Evolutionary conservation across 2,888 invertebrate species (phyloP).

Genomic region (Diogma glabrata): DNA sequence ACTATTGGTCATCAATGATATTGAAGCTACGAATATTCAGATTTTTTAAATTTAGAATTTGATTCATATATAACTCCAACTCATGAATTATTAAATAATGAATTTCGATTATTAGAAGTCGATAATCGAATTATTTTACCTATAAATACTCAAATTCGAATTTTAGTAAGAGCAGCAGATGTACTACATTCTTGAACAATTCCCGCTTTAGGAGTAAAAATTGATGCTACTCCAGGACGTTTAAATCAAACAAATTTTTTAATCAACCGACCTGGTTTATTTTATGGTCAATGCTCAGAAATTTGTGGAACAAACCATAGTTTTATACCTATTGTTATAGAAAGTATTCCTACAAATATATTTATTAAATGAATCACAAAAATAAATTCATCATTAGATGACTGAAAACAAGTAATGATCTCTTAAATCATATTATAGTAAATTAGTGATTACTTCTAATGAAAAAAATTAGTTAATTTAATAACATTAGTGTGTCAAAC

Average conservation of each 20-base stretch:
- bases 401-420: neutral
- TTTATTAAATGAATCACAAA: neutral
- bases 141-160: conserved; percentile 5
- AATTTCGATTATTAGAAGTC: no score
- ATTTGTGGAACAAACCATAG: neutral
- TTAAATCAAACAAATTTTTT: conserved; percentile 51
- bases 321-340: neutral
- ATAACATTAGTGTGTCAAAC: no score
- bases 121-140: conserved; percentile 1
- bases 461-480: no score
- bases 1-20: no score
- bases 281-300: neutral
- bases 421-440: neutral
- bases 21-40: no score
- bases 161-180: neutral
- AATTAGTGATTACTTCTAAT: no score
- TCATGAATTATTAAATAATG: no score
- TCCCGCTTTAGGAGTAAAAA: neutral
- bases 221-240: conserved; percentile 44
- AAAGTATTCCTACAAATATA: neutral
- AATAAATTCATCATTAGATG: conserved; percentile 1
- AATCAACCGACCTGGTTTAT: conserved; percentile 46
- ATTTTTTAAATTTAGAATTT: no score
- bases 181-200: conserved; percentile 1
- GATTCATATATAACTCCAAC: no score